phyloP scores from a whole-genome alignment of 2,797 vertebrate genomes.

The Lagocephalus sceleratus region DNA sequence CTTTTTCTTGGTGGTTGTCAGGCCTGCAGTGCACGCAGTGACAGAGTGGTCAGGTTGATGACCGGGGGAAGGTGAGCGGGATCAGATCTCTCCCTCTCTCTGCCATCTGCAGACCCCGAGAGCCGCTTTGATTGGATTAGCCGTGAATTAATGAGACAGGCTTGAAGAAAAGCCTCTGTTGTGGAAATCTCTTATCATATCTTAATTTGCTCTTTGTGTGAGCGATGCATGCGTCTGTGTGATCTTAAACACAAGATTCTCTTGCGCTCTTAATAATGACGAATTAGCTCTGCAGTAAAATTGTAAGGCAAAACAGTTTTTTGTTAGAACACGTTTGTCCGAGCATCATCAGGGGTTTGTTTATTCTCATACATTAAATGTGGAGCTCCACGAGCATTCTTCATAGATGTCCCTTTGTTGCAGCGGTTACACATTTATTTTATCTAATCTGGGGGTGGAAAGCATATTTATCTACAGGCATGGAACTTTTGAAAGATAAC shows the following conservation, averaged over 20 bases:
- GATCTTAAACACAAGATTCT: slow-evolving; percentile 29
- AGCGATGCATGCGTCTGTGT: slow-evolving; percentile 40
- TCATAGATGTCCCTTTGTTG: slow-evolving; percentile 17
- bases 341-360: slow-evolving; percentile 30
- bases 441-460: slow-evolving; percentile 7
- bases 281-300: slow-evolving; percentile 4
- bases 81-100: slow-evolving; percentile 46
- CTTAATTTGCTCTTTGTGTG: slow-evolving; percentile 69
- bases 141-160: slow-evolving; percentile 74
- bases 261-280: slow-evolving; percentile 1
- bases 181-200: slow-evolving; percentile 73
- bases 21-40: slow-evolving; percentile 64
- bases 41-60: slow-evolving; percentile 73
- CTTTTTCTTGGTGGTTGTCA: slow-evolving; percentile 66
- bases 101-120: slow-evolving; percentile 71
- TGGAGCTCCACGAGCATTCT: slow-evolving; percentile 2
- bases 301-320: background rate
- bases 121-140: slow-evolving; percentile 77
- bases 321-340: background rate
- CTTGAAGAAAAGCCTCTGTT: slow-evolving; percentile 68
- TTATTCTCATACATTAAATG: slow-evolving; percentile 24
- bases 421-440: slow-evolving; percentile 39
- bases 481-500: slow-evolving; percentile 44
- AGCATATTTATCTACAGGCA: slow-evolving; percentile 20
- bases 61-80: slow-evolving; percentile 47